A percentile compares a stretch with the other conserved stretches of the same genome.
Conservation (phyloP, 2,113 vertebrate genomes). For the Apus apus region DNA sequence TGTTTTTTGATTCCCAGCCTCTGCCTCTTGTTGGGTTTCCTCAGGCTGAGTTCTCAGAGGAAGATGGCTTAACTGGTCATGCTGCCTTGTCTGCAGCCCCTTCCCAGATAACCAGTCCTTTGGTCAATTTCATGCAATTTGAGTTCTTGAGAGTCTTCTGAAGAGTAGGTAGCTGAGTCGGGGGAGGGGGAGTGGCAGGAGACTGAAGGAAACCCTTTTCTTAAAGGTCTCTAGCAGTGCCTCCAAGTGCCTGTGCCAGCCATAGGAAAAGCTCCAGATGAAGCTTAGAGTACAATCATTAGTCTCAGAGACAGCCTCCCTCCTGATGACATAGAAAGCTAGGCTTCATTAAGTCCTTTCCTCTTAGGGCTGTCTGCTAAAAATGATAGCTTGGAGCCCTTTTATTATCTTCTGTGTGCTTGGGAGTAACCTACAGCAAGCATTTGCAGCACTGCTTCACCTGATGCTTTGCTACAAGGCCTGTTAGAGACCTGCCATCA, state of each 20-base stretch:
- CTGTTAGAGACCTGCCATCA: neutral
- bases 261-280: neutral
- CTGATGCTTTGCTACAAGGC: neutral
- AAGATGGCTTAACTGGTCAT: neutral
- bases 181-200: neutral
- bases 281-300: neutral
- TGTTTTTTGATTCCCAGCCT: conserved; percentile 38
- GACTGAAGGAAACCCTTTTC: neutral
- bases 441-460: neutral
- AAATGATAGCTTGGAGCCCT: neutral
- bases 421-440: neutral
- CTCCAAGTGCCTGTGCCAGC: neutral
- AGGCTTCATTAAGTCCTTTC: conserved; percentile 3
- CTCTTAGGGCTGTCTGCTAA: neutral
- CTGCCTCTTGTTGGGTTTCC: neutral
- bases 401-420: neutral
- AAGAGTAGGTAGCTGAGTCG: neutral
- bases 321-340: neutral
- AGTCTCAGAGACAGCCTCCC: neutral
- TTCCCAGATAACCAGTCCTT: neutral
- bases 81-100: neutral
- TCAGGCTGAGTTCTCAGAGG: conserved; percentile 30
- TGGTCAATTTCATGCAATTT: conserved; percentile 19
- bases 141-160: neutral
- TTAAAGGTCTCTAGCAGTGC: neutral